Percentiles rank a stretch among this genome's conserved stretches.
Evolutionary conservation across 2,113 vertebrate species (phyloP).

Genomic region (Cranoglanis bouderius): DNA sequence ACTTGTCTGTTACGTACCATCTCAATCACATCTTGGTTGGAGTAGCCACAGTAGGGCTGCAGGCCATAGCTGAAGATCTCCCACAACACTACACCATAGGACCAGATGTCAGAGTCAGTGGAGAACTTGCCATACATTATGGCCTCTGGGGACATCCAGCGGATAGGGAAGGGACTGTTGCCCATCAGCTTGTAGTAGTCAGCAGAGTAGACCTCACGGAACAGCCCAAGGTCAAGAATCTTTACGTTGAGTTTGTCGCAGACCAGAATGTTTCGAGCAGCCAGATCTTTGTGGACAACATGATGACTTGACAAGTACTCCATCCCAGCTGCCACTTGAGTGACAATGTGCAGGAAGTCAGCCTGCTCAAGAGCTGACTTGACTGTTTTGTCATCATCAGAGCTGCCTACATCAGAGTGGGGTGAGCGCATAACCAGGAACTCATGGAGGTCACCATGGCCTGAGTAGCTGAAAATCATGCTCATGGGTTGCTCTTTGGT

Average conservation of each 20-base stretch:
- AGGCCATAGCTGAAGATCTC: constrained; percentile 97
- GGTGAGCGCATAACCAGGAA: constrained; percentile 94
- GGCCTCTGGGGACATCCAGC: constrained; percentile 97
- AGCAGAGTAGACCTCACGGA: constrained; percentile 93
- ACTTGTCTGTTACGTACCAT: constrained; percentile 90
- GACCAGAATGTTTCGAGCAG: constrained; percentile 91
- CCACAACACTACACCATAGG: constrained; percentile 93
- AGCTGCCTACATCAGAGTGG: constrained; percentile 91
- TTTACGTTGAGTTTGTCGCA: constrained; percentile 90
- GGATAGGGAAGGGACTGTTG: constrained; percentile 84
- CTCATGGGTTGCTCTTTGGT: constrained; percentile 93
- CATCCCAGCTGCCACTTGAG: constrained; percentile 94
- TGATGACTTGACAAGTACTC: constrained; percentile 93
- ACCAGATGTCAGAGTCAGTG: constrained; percentile 95
- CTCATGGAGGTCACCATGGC: constrained; percentile 91
- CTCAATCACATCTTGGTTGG: constrained; percentile 97
- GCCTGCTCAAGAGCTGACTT: constrained; percentile 90
- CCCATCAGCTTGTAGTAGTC: constrained; percentile 93
- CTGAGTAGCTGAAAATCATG: constrained; percentile 90
- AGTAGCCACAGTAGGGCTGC: constrained; percentile 95
- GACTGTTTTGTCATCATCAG: constrained; percentile 89
- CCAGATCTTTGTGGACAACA: constrained; percentile 92
- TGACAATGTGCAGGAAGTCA: constrained; percentile 90
- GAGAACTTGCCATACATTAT: constrained; percentile 93
- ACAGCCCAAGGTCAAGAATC: constrained; percentile 92